Evolutionary conservation across 2,888 invertebrate species (phyloP).

Genomic region (Drosophila diplacantha): DNA sequence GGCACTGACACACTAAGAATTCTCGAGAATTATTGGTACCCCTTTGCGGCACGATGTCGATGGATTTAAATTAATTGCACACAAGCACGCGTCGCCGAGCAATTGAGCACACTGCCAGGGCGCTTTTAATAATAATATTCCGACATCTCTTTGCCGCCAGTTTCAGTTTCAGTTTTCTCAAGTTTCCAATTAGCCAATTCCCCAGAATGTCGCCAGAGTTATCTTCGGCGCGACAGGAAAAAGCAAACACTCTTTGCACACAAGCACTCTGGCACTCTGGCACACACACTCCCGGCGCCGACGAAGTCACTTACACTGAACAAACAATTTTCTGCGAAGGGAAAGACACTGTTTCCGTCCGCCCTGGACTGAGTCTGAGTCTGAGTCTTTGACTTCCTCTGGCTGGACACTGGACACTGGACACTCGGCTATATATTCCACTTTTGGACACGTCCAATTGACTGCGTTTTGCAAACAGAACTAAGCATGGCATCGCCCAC

Average conservation of each 20-base stretch:
- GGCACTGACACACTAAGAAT: constrained; percentile 33
- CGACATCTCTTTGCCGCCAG: constrained; percentile 1
- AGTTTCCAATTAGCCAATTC: constrained; percentile 36
- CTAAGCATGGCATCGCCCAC: constrained; percentile 63
- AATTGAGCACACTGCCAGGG: constrained; percentile 14
- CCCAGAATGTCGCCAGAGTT: constrained; percentile 4
- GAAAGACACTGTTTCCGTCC: constrained; percentile 14
- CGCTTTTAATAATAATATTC: constrained; percentile 5
- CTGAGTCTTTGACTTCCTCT: not conserved
- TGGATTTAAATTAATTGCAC: constrained; percentile 34
- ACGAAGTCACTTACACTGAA: constrained; percentile 31
- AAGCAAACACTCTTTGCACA: constrained; percentile 6
- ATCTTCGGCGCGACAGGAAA: constrained; percentile 15
- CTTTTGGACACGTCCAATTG: constrained; percentile 64
- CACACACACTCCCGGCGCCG: constrained; percentile 8
- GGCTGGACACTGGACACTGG: not conserved
- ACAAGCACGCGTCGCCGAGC: constrained; percentile 26
- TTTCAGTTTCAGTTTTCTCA: constrained; percentile 7
- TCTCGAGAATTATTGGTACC: constrained; percentile 15
- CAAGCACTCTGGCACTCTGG: not conserved
- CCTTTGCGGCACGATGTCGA: constrained; percentile 2
- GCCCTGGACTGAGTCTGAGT: constrained; percentile 8
- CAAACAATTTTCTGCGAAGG: constrained; percentile 3
- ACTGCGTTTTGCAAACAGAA: constrained; percentile 74
- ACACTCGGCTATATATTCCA: not conserved